Evolutionary conservation across 1,140 invertebrate genomes (phyloP).

Genomic region (Eurosta solidaginis): DNA sequence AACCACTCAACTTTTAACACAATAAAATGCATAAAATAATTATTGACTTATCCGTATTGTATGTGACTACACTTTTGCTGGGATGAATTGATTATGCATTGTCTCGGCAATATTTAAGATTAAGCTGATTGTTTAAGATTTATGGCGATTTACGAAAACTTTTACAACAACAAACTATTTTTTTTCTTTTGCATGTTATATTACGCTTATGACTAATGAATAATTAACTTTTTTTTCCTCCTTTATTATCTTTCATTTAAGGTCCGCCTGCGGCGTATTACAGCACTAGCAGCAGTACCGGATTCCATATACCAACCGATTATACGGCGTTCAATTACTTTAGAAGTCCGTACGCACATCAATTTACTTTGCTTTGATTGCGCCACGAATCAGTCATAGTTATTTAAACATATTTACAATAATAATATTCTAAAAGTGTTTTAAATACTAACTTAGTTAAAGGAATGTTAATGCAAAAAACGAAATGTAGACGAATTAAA

Average conservation of each 20-base stretch:
- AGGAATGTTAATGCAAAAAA: neutral
- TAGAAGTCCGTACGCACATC: conserved; percentile 33
- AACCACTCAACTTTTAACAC: neutral
- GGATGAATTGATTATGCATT: neutral
- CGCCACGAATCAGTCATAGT: conserved; percentile 1
- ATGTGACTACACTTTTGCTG: neutral
- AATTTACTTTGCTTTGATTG: conserved; percentile 32
- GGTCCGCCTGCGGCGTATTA: neutral
- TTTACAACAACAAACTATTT: too few relatives aligned
- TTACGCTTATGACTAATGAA: neutral
- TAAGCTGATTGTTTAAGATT: neutral
- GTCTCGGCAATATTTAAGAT: neutral
- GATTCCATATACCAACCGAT: neutral
- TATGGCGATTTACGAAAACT: too few relatives aligned
- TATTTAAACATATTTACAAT: neutral
- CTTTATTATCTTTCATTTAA: neutral
- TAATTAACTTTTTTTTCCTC: neutral
- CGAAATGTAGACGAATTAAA: too few relatives aligned
- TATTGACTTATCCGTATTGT: neutral
- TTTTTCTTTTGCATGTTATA: neutral
- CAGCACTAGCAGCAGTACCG: neutral
- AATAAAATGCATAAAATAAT: neutral
- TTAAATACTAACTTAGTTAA: neutral
- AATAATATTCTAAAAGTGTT: neutral
- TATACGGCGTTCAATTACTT: conserved; percentile 34